Evolutionary conservation across 2,888 invertebrate genomes (phyloP).

Genomic region (Phyto melanocephala): DNA sequence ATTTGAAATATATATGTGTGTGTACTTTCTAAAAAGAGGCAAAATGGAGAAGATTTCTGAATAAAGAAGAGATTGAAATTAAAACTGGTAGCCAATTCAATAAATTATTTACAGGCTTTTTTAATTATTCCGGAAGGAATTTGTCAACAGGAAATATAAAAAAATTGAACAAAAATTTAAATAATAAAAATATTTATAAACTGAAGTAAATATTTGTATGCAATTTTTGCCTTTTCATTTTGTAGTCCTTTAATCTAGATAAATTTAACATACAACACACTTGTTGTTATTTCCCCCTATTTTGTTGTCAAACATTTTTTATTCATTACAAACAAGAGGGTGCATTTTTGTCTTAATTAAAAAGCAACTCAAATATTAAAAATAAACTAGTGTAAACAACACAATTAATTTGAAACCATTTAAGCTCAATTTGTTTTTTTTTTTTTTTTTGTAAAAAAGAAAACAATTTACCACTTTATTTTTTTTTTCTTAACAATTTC

Average conservation of each 20-base stretch:
- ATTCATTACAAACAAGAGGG: background rate
- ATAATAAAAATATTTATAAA: too few species aligned
- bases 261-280: background rate
- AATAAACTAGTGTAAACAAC: background rate
- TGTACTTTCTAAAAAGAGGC: too few species aligned
- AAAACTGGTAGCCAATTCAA: background rate
- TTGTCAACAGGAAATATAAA: too few species aligned
- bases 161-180: too few species aligned
- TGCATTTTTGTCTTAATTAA: conserved; percentile 16
- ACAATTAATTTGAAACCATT: conserved; percentile 17
- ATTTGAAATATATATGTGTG: too few species aligned
- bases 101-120: background rate
- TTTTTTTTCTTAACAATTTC: conserved; percentile 8
- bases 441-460: background rate
- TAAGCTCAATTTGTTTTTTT: conserved; percentile 29
- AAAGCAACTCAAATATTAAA: background rate
- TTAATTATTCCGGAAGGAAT: too few species aligned
- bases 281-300: background rate
- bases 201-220: too few species aligned
- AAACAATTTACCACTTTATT: background rate
- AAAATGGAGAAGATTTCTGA: too few species aligned
- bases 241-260: background rate
- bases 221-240: too few species aligned
- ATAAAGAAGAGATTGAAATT: background rate
- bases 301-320: background rate